Evolutionary conservation across 2,113 vertebrate species (phyloP), one percentile per base, ranked within the genome.

Genomic region (Vireo altiloquus): DNA sequence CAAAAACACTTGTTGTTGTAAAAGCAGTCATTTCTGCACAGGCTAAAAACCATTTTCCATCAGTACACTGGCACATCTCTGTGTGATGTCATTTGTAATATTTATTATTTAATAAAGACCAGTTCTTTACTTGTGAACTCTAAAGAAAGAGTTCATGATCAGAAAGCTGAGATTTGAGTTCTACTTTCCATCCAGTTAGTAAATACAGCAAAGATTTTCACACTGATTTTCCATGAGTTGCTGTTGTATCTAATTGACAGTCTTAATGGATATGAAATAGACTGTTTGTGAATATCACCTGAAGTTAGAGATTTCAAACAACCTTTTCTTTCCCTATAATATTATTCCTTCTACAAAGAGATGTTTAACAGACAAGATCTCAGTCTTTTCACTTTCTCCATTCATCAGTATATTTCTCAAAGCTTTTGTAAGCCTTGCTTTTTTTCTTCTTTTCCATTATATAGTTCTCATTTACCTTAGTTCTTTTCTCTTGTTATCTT

Each of bases 401-500:
- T 85, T 84, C 50, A 72, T 35, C 17, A 54, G 10, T 53, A 20
- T 76, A 47, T 79, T 90, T 92, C 75, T 77, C 70, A 92, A 77
- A 76, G 40, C 50, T 70, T 94, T 87, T 95, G 69, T 68, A 33
- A 89, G 33, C 79, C 61, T 76, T 52, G 44, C 50, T 77, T 59
- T 20, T 37, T 95, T 70, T 61, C 44, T 22, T 70, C 15, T 66
- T 85, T 90, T 83, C 70, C 54, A 70, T 87, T 94, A 40, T 35
- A 71, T 91, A 33, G 30, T 86, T 92, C 74, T 96, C 80, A 82
- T 93, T 95, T 95, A 54, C 39, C 94, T 96, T 72, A 94, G 47
- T n/a, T 64, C 54, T 78, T 91, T 92, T 92, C 47, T 92, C 56
- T 89, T 80, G 15, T 56, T 92, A 64, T 92, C 93, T 89, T 65